Evolutionary conservation across 2,113 vertebrate genomes (phyloP), one percentile per base, ranked within the genome.

Genomic region (Coturnix japonica): DNA sequence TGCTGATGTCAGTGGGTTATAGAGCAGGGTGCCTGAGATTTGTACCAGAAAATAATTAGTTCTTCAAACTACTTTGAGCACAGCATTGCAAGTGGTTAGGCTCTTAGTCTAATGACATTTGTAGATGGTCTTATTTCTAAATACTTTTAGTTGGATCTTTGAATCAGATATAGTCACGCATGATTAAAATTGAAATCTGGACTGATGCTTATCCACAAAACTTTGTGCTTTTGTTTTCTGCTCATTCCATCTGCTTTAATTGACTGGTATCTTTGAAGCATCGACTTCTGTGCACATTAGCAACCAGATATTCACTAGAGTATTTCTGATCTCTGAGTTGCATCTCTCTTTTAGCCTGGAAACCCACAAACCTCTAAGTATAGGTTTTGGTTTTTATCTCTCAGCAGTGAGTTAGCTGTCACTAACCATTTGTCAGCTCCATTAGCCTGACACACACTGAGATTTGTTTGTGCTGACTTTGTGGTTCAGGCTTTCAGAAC

Each of bases 381-480:
- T 1, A 91, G 92, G 87, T 91, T 91, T 95, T 89, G 91, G 17
- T 70, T 97, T 97, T 89, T 90, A 41, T 63, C 77, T 76, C 43
- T 57, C 60, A 82, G 79, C 53, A 75, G 76, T 13, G 70, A 85
- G 89, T 95, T 14, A 94, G 33, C 43, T 82, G 51, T 57, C 43
- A 26, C 46, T 2, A 4, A 26, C 7, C 30, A 39, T 76, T 87
- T 72, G 22, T 70, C 54, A 77, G 73, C 93, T 83, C 79, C 43
- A 21, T 95, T 91, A 88, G 23, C 86, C 90, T 88, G 37, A 67
- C 2, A 9, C 47, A 6, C 33, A n/a, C 85, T 78, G 82, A 85
- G 72, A 77, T 64, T 80, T 95, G 81, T 97, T 98, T 96, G 90
- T 84, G 85, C 72, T 94, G 93, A 82, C 66, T 56, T 69, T 66